These are phyloP conservation scores for Cliona cf. orientalis DNA, from an alignment of 37 sponge, comb jelly and placozoan species.

Conservation along the genomic window DNA sequence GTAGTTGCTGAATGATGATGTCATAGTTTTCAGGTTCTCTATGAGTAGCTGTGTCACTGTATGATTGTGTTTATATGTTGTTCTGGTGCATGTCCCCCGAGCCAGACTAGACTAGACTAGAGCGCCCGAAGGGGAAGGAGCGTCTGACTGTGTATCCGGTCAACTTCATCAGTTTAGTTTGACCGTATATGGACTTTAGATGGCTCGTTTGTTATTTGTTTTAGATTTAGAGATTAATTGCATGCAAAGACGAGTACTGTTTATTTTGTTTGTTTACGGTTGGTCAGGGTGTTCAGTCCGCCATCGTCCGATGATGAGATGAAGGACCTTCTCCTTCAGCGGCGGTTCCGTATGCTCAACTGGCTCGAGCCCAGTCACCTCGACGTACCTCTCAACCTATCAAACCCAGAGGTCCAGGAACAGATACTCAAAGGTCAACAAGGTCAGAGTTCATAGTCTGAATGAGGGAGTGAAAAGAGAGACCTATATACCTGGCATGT, in stretches of 20 bases:
- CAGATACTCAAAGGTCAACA: conserved; percentile 18
- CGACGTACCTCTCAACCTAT: conserved; percentile 56
- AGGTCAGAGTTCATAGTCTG: conserved; percentile 14
- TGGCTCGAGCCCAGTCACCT: conserved; percentile 70
- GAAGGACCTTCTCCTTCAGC: conserved; percentile 43
- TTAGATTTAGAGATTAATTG: neutral
- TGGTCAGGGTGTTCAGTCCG: conserved; percentile 38
- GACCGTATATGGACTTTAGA: neutral
- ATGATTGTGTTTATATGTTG: neutral
- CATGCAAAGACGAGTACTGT: neutral
- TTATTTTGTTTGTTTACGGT: neutral
- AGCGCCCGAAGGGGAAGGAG: too few species aligned
- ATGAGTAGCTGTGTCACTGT: neutral
- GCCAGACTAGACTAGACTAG: neutral
- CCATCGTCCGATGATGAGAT: conserved; percentile 54
- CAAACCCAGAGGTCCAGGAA: conserved; percentile 53
- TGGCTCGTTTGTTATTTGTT: neutral
- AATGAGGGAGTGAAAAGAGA: too few species aligned
- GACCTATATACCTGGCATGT: too few species aligned
- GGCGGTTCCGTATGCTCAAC: conserved; percentile 65
- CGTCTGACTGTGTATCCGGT: too few species aligned
- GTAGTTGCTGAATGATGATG: too few species aligned
- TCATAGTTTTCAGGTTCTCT: too few species aligned
- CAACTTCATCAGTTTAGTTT: too few species aligned
- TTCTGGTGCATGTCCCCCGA: neutral